These are phyloP conservation scores for Mustela nigripes DNA, from an alignment of 2,113 vertebrate genomes.

Conservation along the genomic window DNA sequence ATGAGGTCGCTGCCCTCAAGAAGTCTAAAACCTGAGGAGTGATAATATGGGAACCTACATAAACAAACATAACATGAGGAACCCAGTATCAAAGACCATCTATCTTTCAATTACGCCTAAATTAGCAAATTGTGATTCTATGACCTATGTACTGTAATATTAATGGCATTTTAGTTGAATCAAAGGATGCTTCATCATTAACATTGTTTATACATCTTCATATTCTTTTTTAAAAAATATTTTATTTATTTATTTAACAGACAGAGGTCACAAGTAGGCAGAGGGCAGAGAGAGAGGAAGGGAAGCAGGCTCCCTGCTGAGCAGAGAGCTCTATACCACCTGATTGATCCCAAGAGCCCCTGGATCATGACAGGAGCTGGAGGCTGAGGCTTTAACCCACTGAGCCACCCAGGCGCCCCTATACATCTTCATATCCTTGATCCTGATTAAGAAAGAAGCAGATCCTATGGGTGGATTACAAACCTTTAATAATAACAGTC, in stretches of 20 bases:
- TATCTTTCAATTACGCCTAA: conserved; percentile 40
- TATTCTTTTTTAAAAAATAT: neutral
- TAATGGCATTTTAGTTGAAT: conserved; percentile 48
- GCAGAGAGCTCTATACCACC: too few relatives aligned
- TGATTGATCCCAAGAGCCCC: too few relatives aligned
- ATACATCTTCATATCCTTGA: conserved; percentile 31
- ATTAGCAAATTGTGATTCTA: conserved; percentile 25
- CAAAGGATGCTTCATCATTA: conserved; percentile 52
- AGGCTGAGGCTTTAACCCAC: too few relatives aligned
- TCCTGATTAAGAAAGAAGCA: conserved; percentile 41
- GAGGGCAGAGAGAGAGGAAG: too few relatives aligned
- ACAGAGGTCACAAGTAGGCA: too few relatives aligned
- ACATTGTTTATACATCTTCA: neutral
- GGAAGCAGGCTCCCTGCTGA: too few relatives aligned
- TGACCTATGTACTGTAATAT: neutral
- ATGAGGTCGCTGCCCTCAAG: neutral
- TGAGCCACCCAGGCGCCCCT: too few relatives aligned
- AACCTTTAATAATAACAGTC: conserved; percentile 30
- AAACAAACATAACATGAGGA: neutral
- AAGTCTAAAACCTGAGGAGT: neutral
- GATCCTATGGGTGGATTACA: neutral
- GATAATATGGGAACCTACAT: neutral
- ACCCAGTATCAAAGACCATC: neutral
- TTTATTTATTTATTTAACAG: too few relatives aligned
- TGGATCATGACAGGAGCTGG: too few relatives aligned